These are phyloP conservation scores for Trachelus tabidus DNA, from an alignment of 2,888 invertebrate genomes.

Conservation along the genomic window DNA sequence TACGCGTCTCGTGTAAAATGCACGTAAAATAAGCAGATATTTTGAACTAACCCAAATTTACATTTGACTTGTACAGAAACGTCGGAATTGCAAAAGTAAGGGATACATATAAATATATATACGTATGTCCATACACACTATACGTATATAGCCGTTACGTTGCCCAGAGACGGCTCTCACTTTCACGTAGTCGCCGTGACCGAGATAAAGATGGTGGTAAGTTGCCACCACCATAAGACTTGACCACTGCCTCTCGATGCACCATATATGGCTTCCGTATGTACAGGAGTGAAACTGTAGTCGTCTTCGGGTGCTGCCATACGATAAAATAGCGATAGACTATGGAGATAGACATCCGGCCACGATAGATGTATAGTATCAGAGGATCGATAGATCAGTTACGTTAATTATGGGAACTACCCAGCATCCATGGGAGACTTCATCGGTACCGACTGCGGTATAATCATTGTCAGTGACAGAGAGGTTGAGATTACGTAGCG, in stretches of 20 bases:
- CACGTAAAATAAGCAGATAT: not conserved
- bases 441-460: not conserved
- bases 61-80: not conserved
- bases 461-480: not conserved
- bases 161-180: constrained; percentile 51
- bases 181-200: constrained; percentile 65
- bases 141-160: not conserved
- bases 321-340: not conserved
- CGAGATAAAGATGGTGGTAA: constrained; percentile 62
- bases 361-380: not conserved
- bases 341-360: not conserved
- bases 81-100: not conserved
- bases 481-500: not conserved
- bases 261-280: constrained; percentile 50
- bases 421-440: not conserved
- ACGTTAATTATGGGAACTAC: constrained; percentile 41
- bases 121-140: not conserved
- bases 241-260: constrained; percentile 49
- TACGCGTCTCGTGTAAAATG: not conserved
- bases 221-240: constrained; percentile 42
- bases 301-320: not conserved
- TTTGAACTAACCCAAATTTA: not conserved
- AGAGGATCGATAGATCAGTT: constrained; percentile 54
- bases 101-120: not conserved
- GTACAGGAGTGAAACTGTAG: constrained; percentile 1